phyloP scores from a whole-genome alignment of 2,888 invertebrate genomes.

The Exocentrus adspersus region DNA sequence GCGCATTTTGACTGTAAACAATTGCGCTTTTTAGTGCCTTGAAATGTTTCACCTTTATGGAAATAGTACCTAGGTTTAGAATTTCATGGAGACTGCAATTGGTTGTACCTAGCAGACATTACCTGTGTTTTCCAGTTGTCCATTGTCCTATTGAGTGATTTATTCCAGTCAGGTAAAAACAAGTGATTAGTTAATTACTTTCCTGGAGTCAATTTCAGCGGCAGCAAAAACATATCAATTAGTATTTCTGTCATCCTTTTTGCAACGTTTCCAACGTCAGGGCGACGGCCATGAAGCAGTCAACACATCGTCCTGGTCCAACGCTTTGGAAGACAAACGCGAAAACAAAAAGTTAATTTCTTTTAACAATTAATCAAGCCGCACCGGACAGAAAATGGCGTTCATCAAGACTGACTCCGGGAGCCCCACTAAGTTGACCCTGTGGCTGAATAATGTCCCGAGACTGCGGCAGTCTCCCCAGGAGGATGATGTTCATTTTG shows the following conservation, averaged over 20 bases:
- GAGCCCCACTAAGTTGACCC: slow-evolving; percentile 11
- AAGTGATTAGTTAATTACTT: neutral
- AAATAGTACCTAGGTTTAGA: too few species aligned
- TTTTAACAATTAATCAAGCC: slow-evolving; percentile 25
- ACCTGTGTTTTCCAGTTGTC: too few species aligned
- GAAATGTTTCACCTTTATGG: too few species aligned
- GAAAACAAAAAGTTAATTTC: slow-evolving; percentile 24
- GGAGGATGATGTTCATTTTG: slow-evolving; percentile 41
- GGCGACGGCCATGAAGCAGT: neutral
- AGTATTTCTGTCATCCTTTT: neutral
- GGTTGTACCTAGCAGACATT: too few species aligned
- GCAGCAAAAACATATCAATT: slow-evolving; percentile 4
- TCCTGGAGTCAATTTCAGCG: neutral
- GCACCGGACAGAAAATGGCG: slow-evolving; percentile 13
- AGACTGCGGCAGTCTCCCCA: slow-evolving; percentile 36
- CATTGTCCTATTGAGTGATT: too few species aligned
- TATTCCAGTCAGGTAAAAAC: too few species aligned
- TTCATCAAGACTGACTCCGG: slow-evolving; percentile 14
- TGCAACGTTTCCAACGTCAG: neutral
- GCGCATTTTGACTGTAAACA: neutral
- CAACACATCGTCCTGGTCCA: slow-evolving; percentile 4
- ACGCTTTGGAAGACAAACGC: slow-evolving; percentile 8
- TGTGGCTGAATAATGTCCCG: slow-evolving; percentile 37
- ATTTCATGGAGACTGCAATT: too few species aligned
- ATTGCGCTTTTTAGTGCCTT: neutral